A percentile compares a stretch with the other conserved stretches of the same genome.
These are phyloP conservation scores for Pseudochirops corinnae DNA, from an alignment of 2,797 vertebrate genomes.

Conservation along the genomic window DNA sequence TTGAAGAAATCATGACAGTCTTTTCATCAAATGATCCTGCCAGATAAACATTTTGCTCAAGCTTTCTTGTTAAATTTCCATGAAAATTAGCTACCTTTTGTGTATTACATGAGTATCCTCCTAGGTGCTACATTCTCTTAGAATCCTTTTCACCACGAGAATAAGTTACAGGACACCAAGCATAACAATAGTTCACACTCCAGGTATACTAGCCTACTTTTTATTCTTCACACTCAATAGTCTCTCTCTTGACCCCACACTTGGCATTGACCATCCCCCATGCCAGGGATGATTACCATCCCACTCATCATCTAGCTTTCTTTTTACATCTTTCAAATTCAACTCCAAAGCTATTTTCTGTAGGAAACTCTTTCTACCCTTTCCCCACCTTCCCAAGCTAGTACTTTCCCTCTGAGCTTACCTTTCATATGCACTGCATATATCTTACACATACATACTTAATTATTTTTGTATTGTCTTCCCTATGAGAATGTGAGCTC, in stretches of 20 bases:
- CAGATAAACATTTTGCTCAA: background rate
- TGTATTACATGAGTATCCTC: background rate
- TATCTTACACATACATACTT: background rate
- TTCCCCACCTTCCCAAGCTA: background rate
- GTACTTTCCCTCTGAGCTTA: background rate
- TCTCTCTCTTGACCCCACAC: background rate
- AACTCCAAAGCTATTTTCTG: background rate
- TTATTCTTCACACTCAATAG: background rate
- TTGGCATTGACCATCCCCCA: background rate
- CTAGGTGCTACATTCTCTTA: background rate
- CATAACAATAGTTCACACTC: background rate
- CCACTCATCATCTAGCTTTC: background rate
- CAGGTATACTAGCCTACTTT: background rate
- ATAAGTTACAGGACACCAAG: background rate
- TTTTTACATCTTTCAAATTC: background rate
- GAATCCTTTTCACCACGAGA: too few species aligned
- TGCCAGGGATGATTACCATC: background rate
- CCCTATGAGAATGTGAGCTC: background rate
- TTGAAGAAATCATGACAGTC: background rate
- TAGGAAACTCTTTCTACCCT: background rate
- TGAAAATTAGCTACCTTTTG: background rate
- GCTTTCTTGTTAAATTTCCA: background rate
- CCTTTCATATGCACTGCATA: background rate
- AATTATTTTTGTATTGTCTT: background rate
- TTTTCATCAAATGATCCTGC: background rate